A percentile compares a stretch with the other conserved stretches of the same genome.
Conservation (phyloP, 2,888 invertebrate species). For the Rotaria socialis region DNA sequence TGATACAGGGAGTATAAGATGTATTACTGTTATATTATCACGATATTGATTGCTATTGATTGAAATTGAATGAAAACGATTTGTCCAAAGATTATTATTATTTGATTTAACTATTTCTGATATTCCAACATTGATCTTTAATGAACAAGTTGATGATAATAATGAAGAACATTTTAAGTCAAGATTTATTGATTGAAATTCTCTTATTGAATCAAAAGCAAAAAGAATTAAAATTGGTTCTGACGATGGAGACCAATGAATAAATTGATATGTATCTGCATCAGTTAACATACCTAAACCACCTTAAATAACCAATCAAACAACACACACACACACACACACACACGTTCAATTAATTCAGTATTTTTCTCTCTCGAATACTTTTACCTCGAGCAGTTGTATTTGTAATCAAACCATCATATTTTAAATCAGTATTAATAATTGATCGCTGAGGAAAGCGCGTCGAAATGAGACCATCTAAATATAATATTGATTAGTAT, state of each 20-base stretch:
- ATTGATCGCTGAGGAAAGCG: neutral
- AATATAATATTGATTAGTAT: neutral
- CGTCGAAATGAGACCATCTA: neutral
- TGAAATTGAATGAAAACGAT: neutral
- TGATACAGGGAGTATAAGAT: neutral
- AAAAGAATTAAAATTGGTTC: neutral
- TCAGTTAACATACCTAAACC: neutral
- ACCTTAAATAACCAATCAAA: neutral
- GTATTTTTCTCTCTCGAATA: too few relatives aligned
- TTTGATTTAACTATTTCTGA: neutral
- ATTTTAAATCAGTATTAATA: neutral
- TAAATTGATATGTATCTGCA: neutral
- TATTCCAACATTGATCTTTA: neutral
- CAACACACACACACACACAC: neutral
- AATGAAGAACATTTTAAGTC: neutral
- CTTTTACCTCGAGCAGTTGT: neutral
- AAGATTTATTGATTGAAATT: slow-evolving; percentile 8
- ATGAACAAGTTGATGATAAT: neutral
- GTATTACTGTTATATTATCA: neutral
- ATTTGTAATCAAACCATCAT: neutral
- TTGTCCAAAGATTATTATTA: neutral
- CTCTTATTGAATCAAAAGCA: neutral
- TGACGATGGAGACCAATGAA: neutral
- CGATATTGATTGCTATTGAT: neutral
- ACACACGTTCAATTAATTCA: neutral